Conservation (phyloP, 2,888 invertebrate species). For the Dendrolimus pini region DNA sequence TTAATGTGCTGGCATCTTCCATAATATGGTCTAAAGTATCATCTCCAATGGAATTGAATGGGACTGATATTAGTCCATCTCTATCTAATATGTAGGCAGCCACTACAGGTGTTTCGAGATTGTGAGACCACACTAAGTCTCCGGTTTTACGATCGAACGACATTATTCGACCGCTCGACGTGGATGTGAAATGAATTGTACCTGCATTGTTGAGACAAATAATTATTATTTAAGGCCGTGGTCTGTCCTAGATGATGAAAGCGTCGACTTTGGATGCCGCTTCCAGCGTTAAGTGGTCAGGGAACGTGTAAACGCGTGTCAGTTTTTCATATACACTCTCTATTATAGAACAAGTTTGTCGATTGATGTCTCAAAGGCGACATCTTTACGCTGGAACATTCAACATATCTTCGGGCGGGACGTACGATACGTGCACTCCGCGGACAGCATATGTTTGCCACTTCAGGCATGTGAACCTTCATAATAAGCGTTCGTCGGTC, state of each 20-base stretch:
- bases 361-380: no score
- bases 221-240: neutral
- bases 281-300: no score
- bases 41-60: constrained; percentile 93
- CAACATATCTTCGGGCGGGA: no score
- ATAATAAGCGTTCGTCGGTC: no score
- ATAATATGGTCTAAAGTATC: constrained; percentile 85
- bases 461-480: no score
- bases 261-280: no score
- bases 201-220: constrained; percentile 66
- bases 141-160: constrained; percentile 91
- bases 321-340: no score
- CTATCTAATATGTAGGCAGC: constrained; percentile 88
- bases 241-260: neutral
- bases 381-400: no score
- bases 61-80: constrained; percentile 87
- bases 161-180: constrained; percentile 90
- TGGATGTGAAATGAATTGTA: constrained; percentile 92
- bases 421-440: no score
- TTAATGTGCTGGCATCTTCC: constrained; percentile 73
- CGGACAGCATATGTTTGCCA: no score
- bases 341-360: no score
- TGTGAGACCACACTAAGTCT: constrained; percentile 89
- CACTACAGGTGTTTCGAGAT: constrained; percentile 93
- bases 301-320: no score